Percentiles rank a stretch among this genome's conserved stretches.
These are phyloP conservation scores for Mythimna vitellina DNA, from an alignment of 2,888 invertebrate genomes.

Conservation along the genomic window DNA sequence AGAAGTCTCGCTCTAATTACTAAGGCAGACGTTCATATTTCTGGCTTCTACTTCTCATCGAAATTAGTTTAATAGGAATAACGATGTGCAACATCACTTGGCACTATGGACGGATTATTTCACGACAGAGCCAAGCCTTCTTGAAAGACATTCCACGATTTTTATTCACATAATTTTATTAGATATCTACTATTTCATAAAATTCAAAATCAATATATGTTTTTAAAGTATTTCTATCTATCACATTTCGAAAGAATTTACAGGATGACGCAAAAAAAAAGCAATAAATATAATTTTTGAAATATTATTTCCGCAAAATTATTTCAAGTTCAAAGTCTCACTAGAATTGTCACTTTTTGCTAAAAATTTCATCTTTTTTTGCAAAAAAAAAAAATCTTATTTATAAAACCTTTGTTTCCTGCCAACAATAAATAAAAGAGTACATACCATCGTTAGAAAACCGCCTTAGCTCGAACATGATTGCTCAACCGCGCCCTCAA, in stretches of 20 bases:
- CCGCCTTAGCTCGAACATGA: conserved; percentile 50
- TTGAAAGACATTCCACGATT: neutral
- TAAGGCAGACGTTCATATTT: conserved; percentile 37
- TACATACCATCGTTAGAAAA: conserved; percentile 57
- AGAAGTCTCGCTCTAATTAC: conserved; percentile 49
- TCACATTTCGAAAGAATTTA: too few relatives aligned
- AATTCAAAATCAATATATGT: neutral
- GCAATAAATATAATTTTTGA: neutral
- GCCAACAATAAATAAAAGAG: conserved; percentile 25
- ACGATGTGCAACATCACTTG: conserved; percentile 39
- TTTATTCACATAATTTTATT: conserved; percentile 3
- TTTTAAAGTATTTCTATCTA: neutral
- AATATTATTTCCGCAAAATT: neutral
- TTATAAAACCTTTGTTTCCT: neutral
- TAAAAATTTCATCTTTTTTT: neutral
- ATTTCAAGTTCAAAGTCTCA: conserved; percentile 34
- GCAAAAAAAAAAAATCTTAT: neutral
- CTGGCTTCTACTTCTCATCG: conserved; percentile 34
- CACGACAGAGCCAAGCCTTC: conserved; percentile 14
- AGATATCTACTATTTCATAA: neutral
- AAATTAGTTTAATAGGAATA: conserved; percentile 32
- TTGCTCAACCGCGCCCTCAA: conserved; percentile 48
- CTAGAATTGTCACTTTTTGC: neutral
- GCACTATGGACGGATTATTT: conserved; percentile 27
- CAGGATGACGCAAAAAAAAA: too few relatives aligned